Evolutionary conservation across 2,113 vertebrate species (phyloP), one percentile per base, ranked within the genome.

Genomic region (Stercorarius parasiticus): DNA sequence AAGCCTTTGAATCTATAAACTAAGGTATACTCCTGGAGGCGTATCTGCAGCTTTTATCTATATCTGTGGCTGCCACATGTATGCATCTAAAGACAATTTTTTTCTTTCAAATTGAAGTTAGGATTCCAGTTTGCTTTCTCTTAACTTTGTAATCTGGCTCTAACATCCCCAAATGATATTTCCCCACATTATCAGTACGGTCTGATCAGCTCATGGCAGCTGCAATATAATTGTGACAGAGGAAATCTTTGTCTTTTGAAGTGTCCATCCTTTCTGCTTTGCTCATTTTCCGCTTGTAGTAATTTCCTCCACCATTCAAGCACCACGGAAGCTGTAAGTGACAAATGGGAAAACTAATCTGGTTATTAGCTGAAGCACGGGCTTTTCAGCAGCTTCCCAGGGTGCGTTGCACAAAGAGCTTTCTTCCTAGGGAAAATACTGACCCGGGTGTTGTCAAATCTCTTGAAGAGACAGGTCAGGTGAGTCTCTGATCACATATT

Each of bases 381-480:
- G 71, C 84, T 90, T 55, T 52, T 56, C 85, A n/a, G 82, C 79
- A 74, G 87, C 88, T 71, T 86, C 86, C 86, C 80, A 47, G 73
- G 88, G 88, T 21, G 29, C 94, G 91, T 70, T 69, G 65, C 5
- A 67, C 74, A 58, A 74, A 88, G 56, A 82, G 36, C 53, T 77
- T 85, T 61, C 82, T 30, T 85, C 15, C 71, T 6, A 62, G 55
- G 71, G 45, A 55, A 77, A 93, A 55, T 55, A 52, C 69, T 91
- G 86, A 84, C 92, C 96, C 89, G 92, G 88, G 65, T 1, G 1
- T 61, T 64, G 88, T 8, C 80, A 74, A 32, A 67, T 7, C 38
- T 47, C 82, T 64, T 91, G 88, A 91, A 91, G 61, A 92, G 86
- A 69, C 86, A 88, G 86, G 80, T 82, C 80, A 95, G 93, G 93